These are phyloP conservation scores for Hermetia illucens DNA, from an alignment of 1,140 invertebrate species.

Conservation along the genomic window DNA sequence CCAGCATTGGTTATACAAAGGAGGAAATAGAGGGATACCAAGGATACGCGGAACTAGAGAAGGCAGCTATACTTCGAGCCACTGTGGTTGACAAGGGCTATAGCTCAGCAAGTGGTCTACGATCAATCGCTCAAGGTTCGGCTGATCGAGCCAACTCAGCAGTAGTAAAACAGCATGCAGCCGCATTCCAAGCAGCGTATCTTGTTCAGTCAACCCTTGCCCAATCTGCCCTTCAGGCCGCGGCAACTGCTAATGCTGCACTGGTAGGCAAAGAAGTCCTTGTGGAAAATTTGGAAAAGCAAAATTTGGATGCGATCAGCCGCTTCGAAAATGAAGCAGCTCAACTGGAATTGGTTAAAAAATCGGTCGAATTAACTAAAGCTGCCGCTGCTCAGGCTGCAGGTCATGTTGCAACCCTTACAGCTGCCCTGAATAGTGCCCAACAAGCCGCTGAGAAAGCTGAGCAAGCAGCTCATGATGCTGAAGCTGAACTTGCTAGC, in stretches of 20 bases:
- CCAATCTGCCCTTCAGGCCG: constrained; percentile 31
- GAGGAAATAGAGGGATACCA: too few species aligned
- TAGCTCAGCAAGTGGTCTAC: constrained; percentile 21
- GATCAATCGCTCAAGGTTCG: constrained; percentile 41
- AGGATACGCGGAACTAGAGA: too few species aligned
- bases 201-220: constrained; percentile 32
- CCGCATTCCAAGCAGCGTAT: constrained; percentile 33
- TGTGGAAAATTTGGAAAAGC: constrained; percentile 30
- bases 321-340: constrained; percentile 30
- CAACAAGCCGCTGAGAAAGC: constrained; percentile 33
- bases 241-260: constrained; percentile 34
- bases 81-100: too few species aligned
- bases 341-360: constrained; percentile 32
- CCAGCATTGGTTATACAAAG: too few species aligned
- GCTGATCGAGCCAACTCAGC: constrained; percentile 43
- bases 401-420: constrained; percentile 32
- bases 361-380: constrained; percentile 30
- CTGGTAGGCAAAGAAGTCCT: constrained; percentile 36
- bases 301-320: constrained; percentile 28
- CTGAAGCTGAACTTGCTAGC: constrained; percentile 31
- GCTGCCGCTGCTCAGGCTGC: constrained; percentile 32
- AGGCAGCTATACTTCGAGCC: too few species aligned
- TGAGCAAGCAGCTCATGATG: constrained; percentile 29
- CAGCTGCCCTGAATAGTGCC: constrained; percentile 21
- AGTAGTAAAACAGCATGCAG: constrained; percentile 18